These are phyloP conservation scores for Lota lota DNA, from an alignment of 2,113 vertebrate species.

Conservation along the genomic window DNA sequence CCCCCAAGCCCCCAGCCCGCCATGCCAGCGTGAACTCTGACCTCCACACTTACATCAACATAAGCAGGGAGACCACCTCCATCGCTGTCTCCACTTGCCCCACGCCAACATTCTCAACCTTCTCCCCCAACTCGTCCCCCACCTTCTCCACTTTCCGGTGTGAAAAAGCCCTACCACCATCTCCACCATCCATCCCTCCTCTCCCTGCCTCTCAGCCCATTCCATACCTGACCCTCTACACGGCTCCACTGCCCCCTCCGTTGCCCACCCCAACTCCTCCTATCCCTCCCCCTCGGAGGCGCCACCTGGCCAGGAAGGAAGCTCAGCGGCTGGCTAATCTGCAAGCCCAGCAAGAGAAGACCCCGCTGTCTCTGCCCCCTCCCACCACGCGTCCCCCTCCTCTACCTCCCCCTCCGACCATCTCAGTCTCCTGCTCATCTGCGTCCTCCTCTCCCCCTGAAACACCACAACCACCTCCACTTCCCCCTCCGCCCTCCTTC, in stretches of 20 bases:
- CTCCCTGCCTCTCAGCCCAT: constrained; percentile 56
- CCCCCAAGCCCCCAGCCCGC: constrained; percentile 74
- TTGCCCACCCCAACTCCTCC: constrained; percentile 65
- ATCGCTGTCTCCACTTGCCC: constrained; percentile 58
- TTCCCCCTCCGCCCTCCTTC: constrained; percentile 76
- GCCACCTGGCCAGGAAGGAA: constrained; percentile 76
- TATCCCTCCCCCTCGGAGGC: constrained; percentile 72
- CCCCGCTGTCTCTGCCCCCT: constrained; percentile 67
- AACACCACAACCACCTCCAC: constrained; percentile 68
- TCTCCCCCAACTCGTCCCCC: constrained; percentile 64
- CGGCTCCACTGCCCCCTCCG: constrained; percentile 55
- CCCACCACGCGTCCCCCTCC: constrained; percentile 72
- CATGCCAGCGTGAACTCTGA: constrained; percentile 69
- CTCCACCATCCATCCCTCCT: constrained; percentile 62
- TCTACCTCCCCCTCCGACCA: constrained; percentile 70
- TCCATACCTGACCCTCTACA: constrained; percentile 63
- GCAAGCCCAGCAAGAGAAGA: constrained; percentile 60
- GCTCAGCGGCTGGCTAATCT: constrained; percentile 70
- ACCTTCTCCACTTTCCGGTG: constrained; percentile 66
- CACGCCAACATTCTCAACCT: constrained; percentile 45
- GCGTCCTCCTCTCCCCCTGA: constrained; percentile 55
- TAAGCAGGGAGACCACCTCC: constrained; percentile 63
- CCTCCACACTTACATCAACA: constrained; percentile 75
- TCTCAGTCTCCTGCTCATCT: constrained; percentile 44
- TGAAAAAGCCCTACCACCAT: constrained; percentile 57